Conservation (phyloP, 2,888 invertebrate species). For the Drosophila paranaensis region DNA sequence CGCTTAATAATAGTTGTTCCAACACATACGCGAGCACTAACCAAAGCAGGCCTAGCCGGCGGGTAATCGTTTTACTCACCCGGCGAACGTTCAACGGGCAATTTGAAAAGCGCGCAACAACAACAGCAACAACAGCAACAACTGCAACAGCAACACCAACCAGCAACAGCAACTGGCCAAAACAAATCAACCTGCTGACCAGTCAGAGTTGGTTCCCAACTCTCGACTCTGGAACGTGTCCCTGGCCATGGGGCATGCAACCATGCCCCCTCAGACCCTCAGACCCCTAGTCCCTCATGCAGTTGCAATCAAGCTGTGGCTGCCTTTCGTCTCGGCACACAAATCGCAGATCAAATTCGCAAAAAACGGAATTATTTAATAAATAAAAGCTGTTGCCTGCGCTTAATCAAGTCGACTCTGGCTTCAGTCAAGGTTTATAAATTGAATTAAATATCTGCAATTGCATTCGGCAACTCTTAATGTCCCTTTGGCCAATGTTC, state of each 20-base stretch:
- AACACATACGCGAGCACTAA: slow-evolving; percentile 70
- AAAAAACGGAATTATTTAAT: slow-evolving; percentile 47
- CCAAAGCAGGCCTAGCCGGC: slow-evolving; percentile 73
- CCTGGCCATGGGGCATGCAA: slow-evolving; percentile 36
- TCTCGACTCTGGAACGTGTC: slow-evolving; percentile 56
- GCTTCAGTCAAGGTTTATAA: slow-evolving; percentile 25
- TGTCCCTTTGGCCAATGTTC: slow-evolving; percentile 13
- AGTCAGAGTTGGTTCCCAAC: slow-evolving; percentile 42
- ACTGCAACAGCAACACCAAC: slow-evolving; percentile 33
- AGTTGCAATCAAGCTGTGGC: slow-evolving; percentile 62
- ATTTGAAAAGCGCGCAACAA: slow-evolving; percentile 57
- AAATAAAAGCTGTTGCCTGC: slow-evolving; percentile 50
- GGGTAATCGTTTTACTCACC: slow-evolving; percentile 81
- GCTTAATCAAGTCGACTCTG: slow-evolving; percentile 42
- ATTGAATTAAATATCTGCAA: slow-evolving; percentile 59
- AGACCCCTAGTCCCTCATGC: not conserved
- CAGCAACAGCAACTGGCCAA: slow-evolving; percentile 35
- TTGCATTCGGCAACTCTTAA: slow-evolving; percentile 18
- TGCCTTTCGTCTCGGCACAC: slow-evolving; percentile 58
- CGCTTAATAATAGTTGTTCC: slow-evolving; percentile 81
- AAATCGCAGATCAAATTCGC: slow-evolving; percentile 53
- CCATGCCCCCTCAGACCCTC: not conserved
- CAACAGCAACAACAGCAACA: slow-evolving; percentile 39
- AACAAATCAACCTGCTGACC: slow-evolving; percentile 70
- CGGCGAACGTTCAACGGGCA: slow-evolving; percentile 65